Evolutionary conservation across 2,113 vertebrate genomes (phyloP), one percentile per base, ranked within the genome.

Genomic region (Cochlearius cochlearius): DNA sequence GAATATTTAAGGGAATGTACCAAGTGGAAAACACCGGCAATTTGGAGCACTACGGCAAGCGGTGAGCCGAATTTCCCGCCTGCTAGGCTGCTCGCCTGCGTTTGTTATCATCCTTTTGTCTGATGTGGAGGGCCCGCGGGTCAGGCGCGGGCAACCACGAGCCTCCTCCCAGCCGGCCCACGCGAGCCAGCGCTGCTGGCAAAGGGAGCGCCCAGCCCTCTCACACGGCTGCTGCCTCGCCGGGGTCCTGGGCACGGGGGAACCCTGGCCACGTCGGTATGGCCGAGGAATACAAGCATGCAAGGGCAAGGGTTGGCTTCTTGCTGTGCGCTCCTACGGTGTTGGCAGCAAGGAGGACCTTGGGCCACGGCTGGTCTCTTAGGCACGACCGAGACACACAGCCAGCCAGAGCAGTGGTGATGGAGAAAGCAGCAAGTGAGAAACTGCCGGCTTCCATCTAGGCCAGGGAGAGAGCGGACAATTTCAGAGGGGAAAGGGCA

Each of bases 91-190:
- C 60, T 71, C 0, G 0, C 39, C 60, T 68, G 43, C 39, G 4
- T 2, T 8, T 41, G 39, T 39, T 47, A n/a, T 30, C 53, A 32
- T 53, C 47, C 55, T 93, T 91, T 58, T 47, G 30, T 68, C 36
- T 39, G 55, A 43, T 9, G 21, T 4, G 23, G 39, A 67, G 38
- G 27, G 55, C 27, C 17, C 1, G 0, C 0, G 0, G 59, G 38
- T 59, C 50, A 67, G 7, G n/a, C 8, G 7, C 2, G 0, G n/a
- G 45, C 15, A 43, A 62, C 20, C 39, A 12, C 2, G 1, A 47
- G 39, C 41, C 56, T n/a, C 10, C 34, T 66, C 68, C 0, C 0
- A 22, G 45, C 62, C 45, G 43, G n/a, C 36, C 62, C 36, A 8
- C 0, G 0, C 20, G 26, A 60, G n/a, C 23, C 76, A 19, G 32